Base-by-base conservation (phyloP, 2,888 invertebrate species). In the Congeria kusceri region DNA sequence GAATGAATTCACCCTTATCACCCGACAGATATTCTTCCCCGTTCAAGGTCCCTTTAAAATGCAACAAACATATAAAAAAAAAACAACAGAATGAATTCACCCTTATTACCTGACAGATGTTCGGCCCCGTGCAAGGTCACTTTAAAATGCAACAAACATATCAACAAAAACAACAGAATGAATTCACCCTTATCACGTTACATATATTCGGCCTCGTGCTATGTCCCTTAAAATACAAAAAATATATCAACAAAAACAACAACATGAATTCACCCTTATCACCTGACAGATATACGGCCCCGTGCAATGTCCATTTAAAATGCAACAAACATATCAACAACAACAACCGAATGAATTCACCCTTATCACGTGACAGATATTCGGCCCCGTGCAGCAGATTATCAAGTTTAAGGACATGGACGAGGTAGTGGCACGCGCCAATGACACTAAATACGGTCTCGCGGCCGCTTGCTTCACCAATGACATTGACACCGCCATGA, bases 381-480 rank as follows among this genome's bases (percentile, higher is more conserved):
- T 98, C 92, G 98, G 98, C 0, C 98, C 98, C 0, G 97, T 98
- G 0, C 97, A 97, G 93, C 96, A 95, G 68, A 97, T 98, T 87
- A 94, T 97, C 49, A 97, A 97, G 93, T 98, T 97, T 89, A 95
- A 96, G 53, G 94, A 95, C 32, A 93, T 97, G 78, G 97, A 98
- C 86, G 98, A 98, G 93, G 96, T 96, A 1, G 96, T 98, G 71
- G 96, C 96, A 77, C 95, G 97, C 84, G 96, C 97, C 11, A 98
- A 98, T 92, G 94, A 95, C 81, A 96, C 97, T 0, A 94, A 94
- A 49, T 98, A 96, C 89, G 98, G 98, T 20, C 95, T 98, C 47
- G 97, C 97, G 0, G 96, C 97, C 23, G 97, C 96, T 18, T 95
- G 97, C 73, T 95, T 97, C 78, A 97, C 97, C 13, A 96, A 96